Evolutionary conservation across 2,797 vertebrate genomes (phyloP), one percentile per base, ranked within the genome.

Genomic region (Amphiprion clarkii): DNA sequence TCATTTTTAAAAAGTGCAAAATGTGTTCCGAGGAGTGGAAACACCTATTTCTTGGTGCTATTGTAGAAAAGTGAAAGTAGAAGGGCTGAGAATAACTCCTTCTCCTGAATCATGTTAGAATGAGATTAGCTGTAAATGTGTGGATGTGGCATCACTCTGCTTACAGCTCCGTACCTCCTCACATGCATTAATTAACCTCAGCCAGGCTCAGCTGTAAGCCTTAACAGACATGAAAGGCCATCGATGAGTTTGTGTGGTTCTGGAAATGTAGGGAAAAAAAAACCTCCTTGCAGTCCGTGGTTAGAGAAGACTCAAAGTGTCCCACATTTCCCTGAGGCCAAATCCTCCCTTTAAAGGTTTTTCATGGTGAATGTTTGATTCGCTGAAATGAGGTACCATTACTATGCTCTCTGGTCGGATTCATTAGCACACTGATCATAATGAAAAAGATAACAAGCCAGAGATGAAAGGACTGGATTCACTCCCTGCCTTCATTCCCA

Each of bases 401-500:
- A 82, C 73, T 52, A 36, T 64, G 75, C 76, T 84, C 76, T 85
- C 66, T 83, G 63, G 74, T 84, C 66, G 74, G 74, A 84, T 85
- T 88, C 83, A 88, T 91, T 90, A 86, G 78, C 66, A 56, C 74
- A 54, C 74, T 77, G 83, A 86, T 88, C 78, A 87, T 79, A 80
- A 85, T 82, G 74, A 81, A 87, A 82, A 76, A 87, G 79, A 90
- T 85, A 83, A 88, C 77, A 89, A 87, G 85, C 49, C 0, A 29
- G 46, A 86, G 81, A 90, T 90, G 79, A 92, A 89, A 88, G 84
- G 77, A 71, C 55, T 68, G 67, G 78, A 67, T 83, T 85, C 16
- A 81, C 69, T 82, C 54, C 46, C 60, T 55, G 78, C 66, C 66
- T 76, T 73, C 74, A 67, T 67, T 84, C 51, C 53, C 48, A 71